phyloP scores from a whole-genome alignment of 30 jellyfish, hydroid and myxozoan species.

The Rhopilema esculentum region DNA sequence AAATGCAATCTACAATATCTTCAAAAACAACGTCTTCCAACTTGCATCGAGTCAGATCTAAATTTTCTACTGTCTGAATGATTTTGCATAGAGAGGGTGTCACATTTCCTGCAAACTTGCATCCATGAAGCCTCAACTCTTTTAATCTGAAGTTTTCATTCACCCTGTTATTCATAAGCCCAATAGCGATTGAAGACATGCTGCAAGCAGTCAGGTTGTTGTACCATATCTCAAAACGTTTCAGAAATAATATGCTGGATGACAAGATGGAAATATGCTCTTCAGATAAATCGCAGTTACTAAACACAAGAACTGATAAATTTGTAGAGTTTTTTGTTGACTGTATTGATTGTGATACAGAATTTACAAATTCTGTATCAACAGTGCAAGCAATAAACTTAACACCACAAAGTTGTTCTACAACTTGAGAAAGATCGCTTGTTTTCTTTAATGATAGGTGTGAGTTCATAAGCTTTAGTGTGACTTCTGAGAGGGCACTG shows the following conservation, averaged over 20 bases:
- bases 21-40: not conserved
- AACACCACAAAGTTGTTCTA: not conserved
- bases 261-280: not conserved
- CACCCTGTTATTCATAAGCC: not conserved
- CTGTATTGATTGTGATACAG: not conserved
- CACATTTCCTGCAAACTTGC: not conserved
- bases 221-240: not conserved
- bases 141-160: not conserved
- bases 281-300: conserved; percentile 1
- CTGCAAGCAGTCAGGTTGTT: not conserved
- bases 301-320: not conserved
- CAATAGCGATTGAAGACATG: not conserved
- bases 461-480: conserved; percentile 15
- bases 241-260: not conserved
- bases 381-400: conserved; percentile 2
- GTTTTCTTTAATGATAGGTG: not conserved
- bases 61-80: not conserved
- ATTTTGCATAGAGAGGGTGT: not conserved
- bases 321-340: not conserved
- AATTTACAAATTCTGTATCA: not conserved
- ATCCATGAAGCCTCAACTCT: conserved; percentile 3
- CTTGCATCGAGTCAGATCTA: conserved; percentile 18
- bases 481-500: not conserved
- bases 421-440: conserved; percentile 7
- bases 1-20: conserved; percentile 1